Evolutionary conservation across 2,888 invertebrate species (phyloP), one percentile per base, ranked within the genome.

Genomic region (Diabrotica balteata): DNA sequence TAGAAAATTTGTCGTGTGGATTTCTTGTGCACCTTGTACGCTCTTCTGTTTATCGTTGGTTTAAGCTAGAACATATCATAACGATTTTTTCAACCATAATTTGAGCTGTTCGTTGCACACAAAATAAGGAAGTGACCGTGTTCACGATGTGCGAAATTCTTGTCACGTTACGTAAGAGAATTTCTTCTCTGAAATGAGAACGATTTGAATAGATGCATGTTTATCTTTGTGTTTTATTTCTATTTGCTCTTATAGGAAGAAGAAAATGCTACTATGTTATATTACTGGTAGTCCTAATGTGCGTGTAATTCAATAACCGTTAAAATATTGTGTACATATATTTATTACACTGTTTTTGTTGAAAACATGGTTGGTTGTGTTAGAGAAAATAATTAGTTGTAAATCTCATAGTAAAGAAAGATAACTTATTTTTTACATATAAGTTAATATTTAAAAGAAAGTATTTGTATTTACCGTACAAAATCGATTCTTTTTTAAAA

Each of bases 101-200:
- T 47, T 10, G 47, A 47, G 4, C 8, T 47, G 10, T 9, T 47
- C 9, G 47, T 10, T 10, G 47, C 47, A 47, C 47, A 47, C 47
- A 47, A 47, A 53, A 53, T 54, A 54, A 54, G 54, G 54, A 54
- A 54, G 32, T 54, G 42, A 32, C 32, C 8, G 54, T 54, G 54
- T 54, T 54, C 54, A 54, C 54, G 32, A 32, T 32, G 54, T 54
- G 54, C 54, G 54, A 54, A 54, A 17, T 32, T 54, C 54, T 54
- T 8, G 32, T 9, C 10, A 32, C 8, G 42, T 54, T 54, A 54
- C 32, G 42, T 54, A 54, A 54, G 54, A 32, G 11, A 54, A 54
- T 32, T 51, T 51, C 51, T 51, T 51, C 51, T 11, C 8, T 32
- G 32, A 51, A 51, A 51, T n/a, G 51, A 54, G 54, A 32, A 32